A percentile compares a stretch with the other conserved stretches of the same genome.
These are phyloP conservation scores for Harpalus rufipes DNA, from an alignment of 2,888 invertebrate species.

Conservation along the genomic window DNA sequence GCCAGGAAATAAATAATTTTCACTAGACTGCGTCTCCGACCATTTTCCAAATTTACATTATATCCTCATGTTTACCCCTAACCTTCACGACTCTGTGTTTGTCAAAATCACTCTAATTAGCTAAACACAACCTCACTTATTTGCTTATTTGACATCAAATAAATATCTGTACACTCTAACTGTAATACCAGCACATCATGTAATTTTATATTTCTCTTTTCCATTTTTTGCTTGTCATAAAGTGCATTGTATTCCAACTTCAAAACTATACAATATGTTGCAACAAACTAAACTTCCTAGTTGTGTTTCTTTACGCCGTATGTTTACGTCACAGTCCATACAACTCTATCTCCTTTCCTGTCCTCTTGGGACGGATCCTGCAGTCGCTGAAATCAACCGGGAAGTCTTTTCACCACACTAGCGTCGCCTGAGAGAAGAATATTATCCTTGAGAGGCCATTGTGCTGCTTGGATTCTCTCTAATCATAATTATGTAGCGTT, in stretches of 20 bases:
- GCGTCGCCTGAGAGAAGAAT: conserved; percentile 53
- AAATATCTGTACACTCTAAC: no score
- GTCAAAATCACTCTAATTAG: no score
- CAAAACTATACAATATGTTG: background rate
- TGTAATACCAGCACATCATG: no score
- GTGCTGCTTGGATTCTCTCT: conserved; percentile 41
- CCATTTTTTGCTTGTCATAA: no score
- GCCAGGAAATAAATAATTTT: no score
- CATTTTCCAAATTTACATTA: no score
- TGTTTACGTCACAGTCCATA: background rate
- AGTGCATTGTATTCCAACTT: background rate
- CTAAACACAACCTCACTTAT: no score
- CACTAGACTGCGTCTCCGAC: no score
- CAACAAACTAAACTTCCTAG: background rate
- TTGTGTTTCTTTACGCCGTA: background rate
- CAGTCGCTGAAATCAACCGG: conserved; percentile 28
- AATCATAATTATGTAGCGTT: conserved; percentile 57
- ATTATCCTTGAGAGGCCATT: conserved; percentile 60
- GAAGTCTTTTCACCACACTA: conserved; percentile 16
- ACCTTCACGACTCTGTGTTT: no score
- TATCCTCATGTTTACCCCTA: no score
- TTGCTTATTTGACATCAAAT: no score
- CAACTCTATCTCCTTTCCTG: background rate
- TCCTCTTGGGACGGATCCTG: background rate
- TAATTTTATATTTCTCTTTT: no score